Base-by-base conservation (phyloP, 1,140 invertebrate species). In the Periplaneta americana region DNA sequence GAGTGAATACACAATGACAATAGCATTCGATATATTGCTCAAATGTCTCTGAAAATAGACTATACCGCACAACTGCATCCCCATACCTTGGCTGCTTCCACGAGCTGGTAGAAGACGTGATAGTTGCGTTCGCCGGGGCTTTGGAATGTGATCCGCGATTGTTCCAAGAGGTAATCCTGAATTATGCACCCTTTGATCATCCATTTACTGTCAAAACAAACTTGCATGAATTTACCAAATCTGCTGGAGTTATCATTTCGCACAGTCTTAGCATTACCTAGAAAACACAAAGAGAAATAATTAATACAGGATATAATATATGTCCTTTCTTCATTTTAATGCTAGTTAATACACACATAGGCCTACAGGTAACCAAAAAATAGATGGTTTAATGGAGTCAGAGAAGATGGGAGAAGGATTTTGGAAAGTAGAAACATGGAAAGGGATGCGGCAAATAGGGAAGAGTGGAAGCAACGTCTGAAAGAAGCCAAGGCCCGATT, bases 201-300 rank as follows among this genome's bases (percentile, higher is more conserved):
- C 90, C 94, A 96, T 84, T 93, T 94, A 82, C 91, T 92, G 90
- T 98, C 97, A 86, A 99, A 96, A 87, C 97, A 98, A 4, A 99
- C 96, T 89, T 98, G 97, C 91, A 99, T 98, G 86, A 98, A 99
- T 89, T 99, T 99, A 28, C 98, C 98, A 88, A 99, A 99, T 37
- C 98, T 92, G 75, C 96, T 98, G 28, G 97, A 98, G 88, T 99
- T 99, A 88, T 99, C 98, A 88, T 99, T 99, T 37, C 97, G 92
- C 13, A 98, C 95, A 1, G 98, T 99, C 89, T 98, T 99, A 0
- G 98, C 98, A 90, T 99, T 99, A 82, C 96, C 97, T 98, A 86
- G 35, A 89, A 87, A 86, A 83, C 79, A 82, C 88, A 88, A 75
- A 17, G 8, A 76, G 1, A 18, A 66, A n/a, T 28, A n/a, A n/a